Conservation (phyloP, 2,888 invertebrate genomes). For the Drosophila anomalipes region DNA sequence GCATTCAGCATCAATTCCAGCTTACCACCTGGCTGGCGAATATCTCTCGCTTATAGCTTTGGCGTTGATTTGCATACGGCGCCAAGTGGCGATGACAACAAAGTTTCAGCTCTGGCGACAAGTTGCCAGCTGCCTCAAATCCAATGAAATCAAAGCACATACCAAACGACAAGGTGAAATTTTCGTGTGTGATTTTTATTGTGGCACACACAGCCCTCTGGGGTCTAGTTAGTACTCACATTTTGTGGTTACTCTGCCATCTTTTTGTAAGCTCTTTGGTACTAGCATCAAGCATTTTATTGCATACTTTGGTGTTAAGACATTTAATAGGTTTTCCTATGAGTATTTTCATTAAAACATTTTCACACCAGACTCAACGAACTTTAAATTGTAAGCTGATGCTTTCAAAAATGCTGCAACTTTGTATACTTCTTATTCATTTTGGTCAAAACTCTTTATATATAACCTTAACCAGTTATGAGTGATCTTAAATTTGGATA, state of each 20-base stretch:
- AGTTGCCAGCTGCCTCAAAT: slow-evolving; percentile 34
- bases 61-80: slow-evolving; percentile 65
- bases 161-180: slow-evolving; percentile 44
- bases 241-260: slow-evolving; percentile 28
- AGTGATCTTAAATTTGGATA: not conserved
- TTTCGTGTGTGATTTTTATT: slow-evolving; percentile 59
- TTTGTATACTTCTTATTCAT: not conserved
- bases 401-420: not conserved
- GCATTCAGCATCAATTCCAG: slow-evolving; percentile 39
- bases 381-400: not conserved
- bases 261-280: slow-evolving; percentile 14
- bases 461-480: not conserved
- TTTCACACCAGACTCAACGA: not conserved
- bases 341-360: not conserved
- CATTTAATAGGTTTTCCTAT: not conserved
- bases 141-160: slow-evolving; percentile 59
- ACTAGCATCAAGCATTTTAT: slow-evolving; percentile 14
- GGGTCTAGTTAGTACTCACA: slow-evolving; percentile 66
- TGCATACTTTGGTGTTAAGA: slow-evolving; percentile 18
- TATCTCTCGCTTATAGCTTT: slow-evolving; percentile 34
- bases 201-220: slow-evolving; percentile 51
- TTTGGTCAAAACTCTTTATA: not conserved
- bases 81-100: slow-evolving; percentile 56
- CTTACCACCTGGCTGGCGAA: slow-evolving; percentile 46
- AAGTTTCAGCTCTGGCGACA: slow-evolving; percentile 41